Evolutionary conservation across 2,797 vertebrate genomes (phyloP), one percentile per base, ranked within the genome.

Genomic region (Dromococcyx pavoninus): DNA sequence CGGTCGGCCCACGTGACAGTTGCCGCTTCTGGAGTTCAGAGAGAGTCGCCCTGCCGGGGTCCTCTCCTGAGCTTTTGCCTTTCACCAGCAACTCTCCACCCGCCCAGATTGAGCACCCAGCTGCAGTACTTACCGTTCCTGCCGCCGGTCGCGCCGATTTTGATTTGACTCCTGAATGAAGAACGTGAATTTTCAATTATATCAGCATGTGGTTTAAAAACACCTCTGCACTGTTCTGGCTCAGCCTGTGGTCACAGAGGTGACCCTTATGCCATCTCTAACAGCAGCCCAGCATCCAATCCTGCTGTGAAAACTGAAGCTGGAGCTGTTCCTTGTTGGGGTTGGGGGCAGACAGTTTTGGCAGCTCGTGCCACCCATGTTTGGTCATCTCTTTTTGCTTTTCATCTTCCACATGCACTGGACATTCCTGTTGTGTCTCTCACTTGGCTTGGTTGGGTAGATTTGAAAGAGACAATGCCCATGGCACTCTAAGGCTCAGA

Each of bases 321-420:
- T 86, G 50, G 27, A 21, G 37, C 24, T 10, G 2, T 32, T 33
- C 22, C 9, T 62, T 66, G 30, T 57, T 75, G 2, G n/a, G n/a
- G n/a, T n/a, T n/a, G 2, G 10, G 12, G 8, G 17, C 17, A 76
- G 24, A 83, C 39, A 28, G 4, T 5, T 48, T 70, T 65, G 33
- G 15, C 7, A 73, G 19, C 46, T 2, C 3, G 23, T 78, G 15
- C 10, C 12, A 19, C 9, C 17, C 35, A 32, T 0, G 2, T 9
- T 28, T 77, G 37, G 41, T 5, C 32, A 32, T 32, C 5, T 27
- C 22, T 57, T 32, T 76, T 11, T 41, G 7, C 4, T 58, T 75
- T 61, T 17, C 50, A 66, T 74, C 41, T 41, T 39, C 43, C 70
- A 10, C 12, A 13, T 27, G 28, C 17, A 7, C n/a, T n/a, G n/a